These are phyloP conservation scores for Dolichopus griseipennis DNA, from an alignment of 2,888 invertebrate genomes.

Conservation along the genomic window DNA sequence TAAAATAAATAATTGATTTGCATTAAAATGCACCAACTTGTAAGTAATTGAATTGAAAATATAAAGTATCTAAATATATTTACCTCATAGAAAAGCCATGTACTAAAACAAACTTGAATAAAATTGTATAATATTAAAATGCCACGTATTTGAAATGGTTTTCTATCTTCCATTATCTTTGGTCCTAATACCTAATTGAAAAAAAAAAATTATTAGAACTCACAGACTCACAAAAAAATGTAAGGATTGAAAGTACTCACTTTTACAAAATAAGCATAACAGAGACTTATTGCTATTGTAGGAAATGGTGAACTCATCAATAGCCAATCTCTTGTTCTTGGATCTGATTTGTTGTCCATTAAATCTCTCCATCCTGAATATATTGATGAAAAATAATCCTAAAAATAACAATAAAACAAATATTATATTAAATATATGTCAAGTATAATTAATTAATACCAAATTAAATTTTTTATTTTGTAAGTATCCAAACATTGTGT, in stretches of 20 bases:
- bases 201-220: slow-evolving; percentile 13
- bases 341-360: slow-evolving; percentile 79
- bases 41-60: background rate
- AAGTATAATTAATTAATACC: slow-evolving; percentile 7
- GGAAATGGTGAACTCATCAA: slow-evolving; percentile 77
- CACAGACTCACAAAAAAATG: slow-evolving; percentile 10
- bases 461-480: too few relatives aligned
- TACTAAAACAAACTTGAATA: slow-evolving; percentile 56
- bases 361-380: slow-evolving; percentile 51
- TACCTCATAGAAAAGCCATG: slow-evolving; percentile 47
- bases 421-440: too few relatives aligned
- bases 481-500: too few relatives aligned
- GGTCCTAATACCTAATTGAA: slow-evolving; percentile 59
- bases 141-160: slow-evolving; percentile 67
- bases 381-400: slow-evolving; percentile 38
- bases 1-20: too few relatives aligned
- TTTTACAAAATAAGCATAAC: slow-evolving; percentile 67
- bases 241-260: slow-evolving; percentile 40
- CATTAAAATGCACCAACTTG: too few relatives aligned
- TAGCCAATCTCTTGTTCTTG: slow-evolving; percentile 67
- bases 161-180: slow-evolving; percentile 73
- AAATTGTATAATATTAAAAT: slow-evolving; percentile 76
- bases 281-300: slow-evolving; percentile 62
- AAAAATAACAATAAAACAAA: slow-evolving; percentile 23
- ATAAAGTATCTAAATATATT: slow-evolving; percentile 24